Evolutionary conservation across 1,140 invertebrate genomes (phyloP).

Genomic region (Bombus ignitus): DNA sequence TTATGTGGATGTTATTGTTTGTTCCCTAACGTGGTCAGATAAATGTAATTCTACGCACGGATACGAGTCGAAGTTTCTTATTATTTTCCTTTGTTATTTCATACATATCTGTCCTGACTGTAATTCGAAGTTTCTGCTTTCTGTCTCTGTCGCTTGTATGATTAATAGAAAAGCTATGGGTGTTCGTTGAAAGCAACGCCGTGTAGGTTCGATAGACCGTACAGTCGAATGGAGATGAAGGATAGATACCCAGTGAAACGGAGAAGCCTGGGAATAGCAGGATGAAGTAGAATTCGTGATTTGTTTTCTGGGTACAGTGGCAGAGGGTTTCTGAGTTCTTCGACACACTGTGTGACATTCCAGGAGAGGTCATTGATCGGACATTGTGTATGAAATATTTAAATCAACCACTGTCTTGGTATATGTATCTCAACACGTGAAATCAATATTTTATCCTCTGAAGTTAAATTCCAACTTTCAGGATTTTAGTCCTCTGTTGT

Average conservation of each 20-base stretch:
- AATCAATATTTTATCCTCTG: neutral
- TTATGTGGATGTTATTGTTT: too few relatives aligned
- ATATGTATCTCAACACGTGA: neutral
- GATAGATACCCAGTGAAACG: conserved; percentile 1
- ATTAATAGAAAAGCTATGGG: neutral
- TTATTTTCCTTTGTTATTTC: too few relatives aligned
- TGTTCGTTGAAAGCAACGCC: neutral
- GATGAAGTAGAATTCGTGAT: neutral
- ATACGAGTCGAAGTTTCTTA: too few relatives aligned
- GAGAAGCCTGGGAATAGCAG: conserved; percentile 29
- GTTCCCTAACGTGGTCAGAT: too few relatives aligned
- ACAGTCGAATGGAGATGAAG: neutral
- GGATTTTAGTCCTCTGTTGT: too few relatives aligned
- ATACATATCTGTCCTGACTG: too few relatives aligned
- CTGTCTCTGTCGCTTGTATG: neutral
- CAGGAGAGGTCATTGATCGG: neutral
- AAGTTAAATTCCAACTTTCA: too few relatives aligned
- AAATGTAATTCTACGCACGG: too few relatives aligned
- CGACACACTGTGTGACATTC: neutral
- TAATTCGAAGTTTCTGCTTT: neutral
- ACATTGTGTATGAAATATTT: neutral
- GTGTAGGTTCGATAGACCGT: neutral
- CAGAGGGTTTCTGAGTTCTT: neutral
- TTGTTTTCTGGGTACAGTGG: neutral
- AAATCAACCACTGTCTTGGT: too few relatives aligned